Evolutionary conservation across 1,140 invertebrate species (phyloP).

Genomic region (Gonatopus flavifemur): DNA sequence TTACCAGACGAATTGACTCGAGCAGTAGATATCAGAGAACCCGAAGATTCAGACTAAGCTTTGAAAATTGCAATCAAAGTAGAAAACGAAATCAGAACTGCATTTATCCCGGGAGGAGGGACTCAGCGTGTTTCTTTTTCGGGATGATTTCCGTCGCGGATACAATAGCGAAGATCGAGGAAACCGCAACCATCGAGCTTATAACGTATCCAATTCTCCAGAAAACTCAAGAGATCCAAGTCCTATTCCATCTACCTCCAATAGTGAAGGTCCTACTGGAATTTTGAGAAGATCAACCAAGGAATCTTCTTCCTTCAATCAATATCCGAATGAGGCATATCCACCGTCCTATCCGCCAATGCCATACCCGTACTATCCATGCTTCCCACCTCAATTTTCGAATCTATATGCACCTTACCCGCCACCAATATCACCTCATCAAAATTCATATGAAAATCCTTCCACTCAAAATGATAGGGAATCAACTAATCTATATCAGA

Average conservation of each 20-base stretch:
- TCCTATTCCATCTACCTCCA: not conserved
- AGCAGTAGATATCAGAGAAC: not conserved
- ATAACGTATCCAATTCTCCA: too few species aligned
- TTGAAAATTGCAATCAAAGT: not conserved
- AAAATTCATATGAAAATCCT: too few species aligned
- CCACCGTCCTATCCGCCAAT: too few species aligned
- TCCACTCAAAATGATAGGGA: not conserved
- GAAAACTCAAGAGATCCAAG: not conserved
- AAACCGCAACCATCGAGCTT: not conserved
- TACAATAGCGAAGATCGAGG: not conserved
- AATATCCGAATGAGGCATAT: too few species aligned
- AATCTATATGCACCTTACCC: too few species aligned
- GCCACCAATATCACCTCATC: too few species aligned
- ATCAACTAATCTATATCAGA: not conserved
- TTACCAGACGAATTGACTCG: not conserved
- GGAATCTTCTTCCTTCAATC: too few species aligned
- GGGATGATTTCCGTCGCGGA: not conserved
- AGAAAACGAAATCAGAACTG: not conserved
- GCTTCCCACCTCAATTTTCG: too few species aligned
- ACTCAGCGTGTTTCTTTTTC: not conserved
- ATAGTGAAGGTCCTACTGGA: not conserved
- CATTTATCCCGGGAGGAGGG: not conserved
- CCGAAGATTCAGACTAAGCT: not conserved
- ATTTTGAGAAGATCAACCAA: not conserved
- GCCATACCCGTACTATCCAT: too few species aligned